Base-by-base conservation (phyloP, 1,140 invertebrate genomes). In the Drosophila grimshawi region DNA sequence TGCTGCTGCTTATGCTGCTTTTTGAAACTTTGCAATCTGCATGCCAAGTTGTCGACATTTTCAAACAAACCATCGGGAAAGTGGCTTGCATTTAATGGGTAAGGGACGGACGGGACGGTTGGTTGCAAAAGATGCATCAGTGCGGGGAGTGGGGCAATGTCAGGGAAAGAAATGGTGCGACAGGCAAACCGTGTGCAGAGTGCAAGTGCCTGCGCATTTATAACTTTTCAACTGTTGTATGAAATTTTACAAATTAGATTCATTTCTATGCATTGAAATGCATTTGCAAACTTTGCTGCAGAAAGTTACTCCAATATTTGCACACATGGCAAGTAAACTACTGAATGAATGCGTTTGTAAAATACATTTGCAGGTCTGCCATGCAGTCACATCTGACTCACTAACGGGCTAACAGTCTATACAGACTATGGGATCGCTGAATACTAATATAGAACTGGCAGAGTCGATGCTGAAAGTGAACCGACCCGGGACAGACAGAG, bases 181-280 rank as follows among this genome's bases (percentile, higher is more conserved):
- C 48, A 27, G 77, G 57, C 11, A 51, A 51, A 64, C 80, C 81
- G 73, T 89, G 85, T 79, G 72, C 80, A 66, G 77, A 83, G 83
- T 86, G 85, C 79, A 88, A 88, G 83, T 88, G 82, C 83, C 81
- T 80, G 82, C 80, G 85, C 85, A 80, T 89, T 88, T 88, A 89
- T 90, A 89, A 89, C 81, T 89, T 89, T 89, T 89, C 85, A 89
- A 89, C 85, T 89, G 85, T 89, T 89, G 78, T 89, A 89, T 89
- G 85, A 89, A 89, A 89, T 90, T 89, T 89, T 85, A 89, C 85
- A 89, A 89, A 89, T 89, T 89, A 89, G 85, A 89, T 89, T 89
- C 85, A 89, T 89, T 89, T 89, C 85, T 89, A 89, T 89, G 85
- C 85, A 89, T 89, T 89, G 85, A 89, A 89, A 89, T 89, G 89